Base-by-base conservation (phyloP, 2,888 invertebrate species). In the Cinara cedri region DNA sequence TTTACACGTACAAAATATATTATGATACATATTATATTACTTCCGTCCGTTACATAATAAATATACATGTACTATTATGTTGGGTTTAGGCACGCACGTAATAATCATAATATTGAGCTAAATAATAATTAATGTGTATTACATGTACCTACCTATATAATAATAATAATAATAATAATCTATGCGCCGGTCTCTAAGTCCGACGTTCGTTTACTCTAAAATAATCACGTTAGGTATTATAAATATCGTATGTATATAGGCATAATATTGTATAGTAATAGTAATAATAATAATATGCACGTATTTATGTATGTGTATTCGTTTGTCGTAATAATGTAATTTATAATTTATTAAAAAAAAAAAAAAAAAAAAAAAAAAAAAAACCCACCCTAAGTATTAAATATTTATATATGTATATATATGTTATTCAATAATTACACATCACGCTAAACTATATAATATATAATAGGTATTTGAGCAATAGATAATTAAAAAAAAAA, bases 31-130 rank as follows among this genome's bases (percentile, higher is more conserved):
- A 34, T 34, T 34, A 34, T 34, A 34, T 34, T 34, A 34, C 34
- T 34, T 34, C 34, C 34, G 72, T 72, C 72, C 72, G 46, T 72
- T 72, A 60, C 72, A 72, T 60, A 26, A 60, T 60, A 60, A 26
- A 60, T 60, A 26, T 26, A 57, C 24, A 57, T 60, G 26, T 60
- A 57, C n/a, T 57, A 24, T 34, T 34, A 63, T 46, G 34, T 42
- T 55, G 54, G 54, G 54, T 54, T 4, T 34, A 34, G 3, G 34
- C 6, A 34, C 34, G 34, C 6, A 34, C 34, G 3, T 34, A 34
- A 6, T 34, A 34, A 34, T 34, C 3, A 34, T 34, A 34, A 34
- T 34, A 34, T 4, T 34, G n/a, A n/a, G n/a, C n/a, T n/a, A n/a
- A 34, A 34, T 34, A 34, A 24, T 66, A n/a, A 16, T 24, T 34